Conservation (phyloP, 2,113 vertebrate genomes). For the Oreochromis spilurus region DNA sequence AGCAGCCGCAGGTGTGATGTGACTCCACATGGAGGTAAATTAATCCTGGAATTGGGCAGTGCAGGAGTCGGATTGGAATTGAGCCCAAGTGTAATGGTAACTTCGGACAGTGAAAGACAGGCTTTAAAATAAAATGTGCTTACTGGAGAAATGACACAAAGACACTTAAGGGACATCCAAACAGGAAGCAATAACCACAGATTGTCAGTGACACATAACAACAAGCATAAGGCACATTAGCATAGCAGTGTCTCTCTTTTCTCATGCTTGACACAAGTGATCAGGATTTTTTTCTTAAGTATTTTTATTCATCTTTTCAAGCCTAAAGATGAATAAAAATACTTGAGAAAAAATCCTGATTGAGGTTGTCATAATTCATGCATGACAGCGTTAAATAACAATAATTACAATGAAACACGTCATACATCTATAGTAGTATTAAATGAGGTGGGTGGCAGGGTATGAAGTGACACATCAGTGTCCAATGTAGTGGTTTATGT, state of each 20-base stretch:
- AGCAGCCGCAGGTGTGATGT: neutral
- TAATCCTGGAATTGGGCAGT: rapidly evolving
- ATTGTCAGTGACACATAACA: neutral
- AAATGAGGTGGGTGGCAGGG: neutral
- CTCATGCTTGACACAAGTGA: neutral
- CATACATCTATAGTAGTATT: neutral
- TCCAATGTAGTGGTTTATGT: neutral
- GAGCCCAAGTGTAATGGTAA: neutral
- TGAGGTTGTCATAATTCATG: neutral
- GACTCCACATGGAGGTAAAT: rapidly evolving
- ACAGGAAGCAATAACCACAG: neutral
- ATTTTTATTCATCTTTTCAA: neutral
- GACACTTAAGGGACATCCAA: neutral
- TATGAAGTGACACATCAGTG: neutral
- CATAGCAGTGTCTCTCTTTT: rapidly evolving
- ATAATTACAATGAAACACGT: neutral
- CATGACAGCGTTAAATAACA: neutral
- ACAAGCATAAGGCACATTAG: neutral
- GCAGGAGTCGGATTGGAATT: neutral
- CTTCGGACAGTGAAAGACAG: rapidly evolving
- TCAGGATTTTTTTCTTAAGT: neutral
- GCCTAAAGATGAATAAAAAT: neutral
- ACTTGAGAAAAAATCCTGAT: neutral
- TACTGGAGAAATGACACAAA: neutral
- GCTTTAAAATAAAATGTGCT: neutral